Evolutionary conservation across 2,113 vertebrate genomes (phyloP).

Genomic region (Nymphicus hollandicus): DNA sequence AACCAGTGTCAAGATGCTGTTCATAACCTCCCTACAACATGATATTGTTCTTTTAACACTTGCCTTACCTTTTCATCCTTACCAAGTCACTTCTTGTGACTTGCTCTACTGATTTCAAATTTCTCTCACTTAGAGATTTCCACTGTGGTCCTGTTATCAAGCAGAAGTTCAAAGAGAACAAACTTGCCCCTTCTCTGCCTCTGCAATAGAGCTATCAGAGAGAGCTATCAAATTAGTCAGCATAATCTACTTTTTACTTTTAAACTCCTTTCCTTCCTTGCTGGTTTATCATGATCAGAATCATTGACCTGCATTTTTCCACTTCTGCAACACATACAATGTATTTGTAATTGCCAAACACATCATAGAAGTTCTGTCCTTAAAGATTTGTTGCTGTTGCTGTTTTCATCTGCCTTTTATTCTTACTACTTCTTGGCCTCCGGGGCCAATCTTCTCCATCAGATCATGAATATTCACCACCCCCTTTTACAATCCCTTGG

Average conservation of each 20-base stretch:
- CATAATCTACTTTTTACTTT: not conserved
- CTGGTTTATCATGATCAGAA: not conserved
- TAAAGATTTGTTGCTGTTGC: not conserved
- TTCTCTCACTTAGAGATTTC: not conserved
- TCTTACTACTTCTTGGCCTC: not conserved
- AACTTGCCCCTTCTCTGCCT: not conserved
- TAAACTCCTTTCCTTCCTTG: not conserved
- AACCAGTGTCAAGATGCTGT: not conserved
- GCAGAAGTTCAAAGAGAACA: not conserved
- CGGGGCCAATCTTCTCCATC: not conserved
- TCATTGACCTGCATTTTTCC: not conserved
- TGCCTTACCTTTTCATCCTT: not conserved
- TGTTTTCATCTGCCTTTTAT: not conserved
- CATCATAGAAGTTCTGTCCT: not conserved
- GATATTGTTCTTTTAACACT: not conserved
- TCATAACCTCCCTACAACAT: not conserved
- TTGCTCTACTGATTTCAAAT: not conserved
- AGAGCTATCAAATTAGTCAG: not conserved
- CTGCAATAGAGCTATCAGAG: not conserved
- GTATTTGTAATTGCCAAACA: not conserved
- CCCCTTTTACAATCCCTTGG: not conserved
- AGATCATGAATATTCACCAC: not conserved
- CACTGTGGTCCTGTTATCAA: not conserved
- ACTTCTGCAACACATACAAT: not conserved
- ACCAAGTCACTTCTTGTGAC: not conserved